These are phyloP conservation scores for Callocephalon fimbriatum DNA, from an alignment of 2,113 vertebrate genomes.

Conservation along the genomic window DNA sequence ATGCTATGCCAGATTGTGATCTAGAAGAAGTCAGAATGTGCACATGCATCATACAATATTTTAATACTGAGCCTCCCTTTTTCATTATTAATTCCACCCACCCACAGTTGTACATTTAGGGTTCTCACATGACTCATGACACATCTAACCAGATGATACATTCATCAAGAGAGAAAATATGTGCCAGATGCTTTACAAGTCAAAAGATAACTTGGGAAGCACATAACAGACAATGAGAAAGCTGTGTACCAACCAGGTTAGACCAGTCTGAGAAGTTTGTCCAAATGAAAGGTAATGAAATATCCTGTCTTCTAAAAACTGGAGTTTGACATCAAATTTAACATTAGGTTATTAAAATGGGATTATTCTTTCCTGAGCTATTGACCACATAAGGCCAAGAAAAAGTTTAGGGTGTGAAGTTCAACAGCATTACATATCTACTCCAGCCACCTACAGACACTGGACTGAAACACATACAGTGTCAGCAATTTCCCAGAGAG, in stretches of 20 bases:
- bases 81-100: not conserved
- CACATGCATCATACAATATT: not conserved
- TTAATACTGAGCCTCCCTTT: not conserved
- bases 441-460: not conserved
- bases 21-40: not conserved
- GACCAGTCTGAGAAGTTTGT: not conserved
- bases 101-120: not conserved
- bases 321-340: not conserved
- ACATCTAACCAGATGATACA: not conserved
- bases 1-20: not conserved
- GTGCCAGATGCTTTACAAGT: constrained; percentile 9
- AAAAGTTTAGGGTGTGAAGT: not conserved
- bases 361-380: not conserved
- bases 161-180: not conserved
- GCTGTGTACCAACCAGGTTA: not conserved
- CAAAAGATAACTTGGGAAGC: not conserved
- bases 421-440: not conserved
- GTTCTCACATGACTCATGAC: not conserved
- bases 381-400: not conserved
- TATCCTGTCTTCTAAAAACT: not conserved
- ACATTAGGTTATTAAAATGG: not conserved
- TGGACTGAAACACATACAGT: not conserved
- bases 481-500: not conserved
- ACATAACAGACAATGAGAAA: not conserved
- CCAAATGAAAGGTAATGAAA: not conserved